These are phyloP conservation scores for Chrysaora quinquecirrha DNA, from an alignment of 30 jellyfish, hydroid and myxozoan species.

Conservation along the genomic window DNA sequence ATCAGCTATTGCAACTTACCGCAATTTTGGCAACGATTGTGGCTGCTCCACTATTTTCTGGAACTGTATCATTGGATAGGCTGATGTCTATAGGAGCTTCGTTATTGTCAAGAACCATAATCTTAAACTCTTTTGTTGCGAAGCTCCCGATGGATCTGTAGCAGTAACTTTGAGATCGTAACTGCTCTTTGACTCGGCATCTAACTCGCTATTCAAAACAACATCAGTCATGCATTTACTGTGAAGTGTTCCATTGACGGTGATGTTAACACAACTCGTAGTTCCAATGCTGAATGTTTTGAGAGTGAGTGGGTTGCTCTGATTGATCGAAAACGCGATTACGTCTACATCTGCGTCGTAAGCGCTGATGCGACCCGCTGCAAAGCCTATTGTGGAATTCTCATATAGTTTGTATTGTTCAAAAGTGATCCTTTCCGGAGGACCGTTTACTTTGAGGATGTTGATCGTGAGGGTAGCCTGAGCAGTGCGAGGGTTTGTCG, in stretches of 20 bases:
- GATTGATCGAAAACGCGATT: conserved; percentile 41
- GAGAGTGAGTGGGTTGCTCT: conserved; percentile 33
- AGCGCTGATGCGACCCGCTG: conserved; percentile 72
- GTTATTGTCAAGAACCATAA: conserved; percentile 45
- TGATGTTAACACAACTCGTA: conserved; percentile 9
- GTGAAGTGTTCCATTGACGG: conserved; percentile 22
- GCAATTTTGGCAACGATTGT: conserved; percentile 63
- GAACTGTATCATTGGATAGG: conserved; percentile 25
- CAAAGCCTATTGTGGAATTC: conserved; percentile 52
- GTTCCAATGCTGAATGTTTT: conserved; percentile 39
- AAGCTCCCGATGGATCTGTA: conserved; percentile 52
- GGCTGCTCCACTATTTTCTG: conserved; percentile 52
- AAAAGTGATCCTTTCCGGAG: conserved; percentile 52
- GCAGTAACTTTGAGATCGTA: conserved; percentile 46
- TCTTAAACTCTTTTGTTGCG: conserved; percentile 10
- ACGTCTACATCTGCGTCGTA: conserved; percentile 64
- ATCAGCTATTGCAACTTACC: no score
- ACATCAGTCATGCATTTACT: conserved; percentile 35
- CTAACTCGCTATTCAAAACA: conserved; percentile 11
- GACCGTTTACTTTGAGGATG: conserved; percentile 50
- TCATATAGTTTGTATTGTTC: conserved; percentile 44
- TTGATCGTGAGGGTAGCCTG: conserved; percentile 29
- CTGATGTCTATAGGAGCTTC: conserved; percentile 63
- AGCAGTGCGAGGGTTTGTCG: conserved; percentile 45
- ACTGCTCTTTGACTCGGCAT: conserved; percentile 56